Percentiles rank a stretch among this genome's conserved stretches.
Conservation (phyloP, 2,888 invertebrate genomes). For the Cremastinae sp. region DNA sequence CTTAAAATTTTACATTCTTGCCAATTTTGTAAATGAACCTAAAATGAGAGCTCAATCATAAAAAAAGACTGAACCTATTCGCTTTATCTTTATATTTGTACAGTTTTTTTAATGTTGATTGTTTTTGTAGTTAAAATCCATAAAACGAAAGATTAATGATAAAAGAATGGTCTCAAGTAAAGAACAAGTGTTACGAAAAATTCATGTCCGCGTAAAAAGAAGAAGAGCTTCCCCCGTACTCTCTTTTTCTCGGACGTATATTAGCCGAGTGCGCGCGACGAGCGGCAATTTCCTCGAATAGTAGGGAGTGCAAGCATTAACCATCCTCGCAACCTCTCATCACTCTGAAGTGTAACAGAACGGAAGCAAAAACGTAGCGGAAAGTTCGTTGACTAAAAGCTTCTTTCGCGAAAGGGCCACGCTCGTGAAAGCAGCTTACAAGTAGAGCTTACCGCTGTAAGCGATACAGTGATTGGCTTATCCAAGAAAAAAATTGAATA, state of each 20-base stretch:
- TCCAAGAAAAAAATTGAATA: not conserved
- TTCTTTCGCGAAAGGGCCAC: slow-evolving; percentile 45
- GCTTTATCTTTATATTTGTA: no score
- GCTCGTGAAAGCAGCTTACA: slow-evolving; percentile 15
- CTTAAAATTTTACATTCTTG: no score
- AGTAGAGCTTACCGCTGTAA: slow-evolving; percentile 5
- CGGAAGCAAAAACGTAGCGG: slow-evolving; percentile 52
- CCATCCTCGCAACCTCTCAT: slow-evolving; percentile 23
- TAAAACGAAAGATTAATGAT: no score
- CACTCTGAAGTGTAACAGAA: slow-evolving; percentile 40
- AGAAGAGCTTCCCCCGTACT: not conserved
- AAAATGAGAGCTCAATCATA: no score
- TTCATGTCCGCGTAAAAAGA: slow-evolving; percentile 17
- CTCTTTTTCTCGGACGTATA: slow-evolving; percentile 10
- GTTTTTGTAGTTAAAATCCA: no score
- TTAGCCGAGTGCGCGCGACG: slow-evolving; percentile 43
- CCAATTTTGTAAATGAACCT: no score
- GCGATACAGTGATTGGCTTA: slow-evolving; percentile 19
- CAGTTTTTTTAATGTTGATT: no score
- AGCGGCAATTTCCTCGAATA: slow-evolving; percentile 46
- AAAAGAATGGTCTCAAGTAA: not conserved
- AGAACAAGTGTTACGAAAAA: slow-evolving; percentile 4
- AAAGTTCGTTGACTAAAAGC: slow-evolving; percentile 60
- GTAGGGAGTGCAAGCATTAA: slow-evolving; percentile 41
- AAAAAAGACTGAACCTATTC: no score